Conservation (phyloP, 2,797 vertebrate species). For the Periparus ater region DNA sequence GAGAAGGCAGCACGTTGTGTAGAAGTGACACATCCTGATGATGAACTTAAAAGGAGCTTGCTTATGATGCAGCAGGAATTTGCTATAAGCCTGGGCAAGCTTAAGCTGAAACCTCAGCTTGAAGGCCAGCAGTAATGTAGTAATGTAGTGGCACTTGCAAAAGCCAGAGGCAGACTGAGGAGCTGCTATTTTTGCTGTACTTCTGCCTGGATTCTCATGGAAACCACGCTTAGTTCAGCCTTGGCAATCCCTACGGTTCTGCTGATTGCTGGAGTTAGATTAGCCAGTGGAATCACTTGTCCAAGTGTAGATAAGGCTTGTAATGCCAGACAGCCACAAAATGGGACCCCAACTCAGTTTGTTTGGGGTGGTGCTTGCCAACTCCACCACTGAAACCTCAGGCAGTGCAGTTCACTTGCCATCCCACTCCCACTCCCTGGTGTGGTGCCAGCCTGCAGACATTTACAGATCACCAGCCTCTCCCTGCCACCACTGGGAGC, state of each 20-base stretch:
- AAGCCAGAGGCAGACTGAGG: not conserved
- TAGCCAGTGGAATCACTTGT: not conserved
- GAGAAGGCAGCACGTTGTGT: not conserved
- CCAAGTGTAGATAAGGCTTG: not conserved
- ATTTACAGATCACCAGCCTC: not conserved
- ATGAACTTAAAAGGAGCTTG: not conserved
- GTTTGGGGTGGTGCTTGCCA: not conserved
- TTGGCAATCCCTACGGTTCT: not conserved
- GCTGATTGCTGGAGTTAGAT: not conserved
- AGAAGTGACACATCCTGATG: not conserved
- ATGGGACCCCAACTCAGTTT: not conserved
- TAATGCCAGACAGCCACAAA: not conserved
- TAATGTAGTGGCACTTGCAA: not conserved
- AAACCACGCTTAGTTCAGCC: not conserved
- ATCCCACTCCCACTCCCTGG: not conserved
- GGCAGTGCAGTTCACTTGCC: not conserved
- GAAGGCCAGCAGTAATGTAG: not conserved
- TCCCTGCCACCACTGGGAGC: not conserved
- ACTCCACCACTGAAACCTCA: accelerated
- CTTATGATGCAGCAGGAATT: slow-evolving; percentile 1
- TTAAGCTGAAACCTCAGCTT: not conserved
- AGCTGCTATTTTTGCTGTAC: not conserved
- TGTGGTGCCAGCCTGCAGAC: not conserved
- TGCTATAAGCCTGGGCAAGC: not conserved
- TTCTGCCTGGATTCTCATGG: not conserved